A percentile compares a stretch with the other conserved stretches of the same genome.
Conservation (phyloP, 2,888 invertebrate genomes). For the Onthophagus sagittarius region DNA sequence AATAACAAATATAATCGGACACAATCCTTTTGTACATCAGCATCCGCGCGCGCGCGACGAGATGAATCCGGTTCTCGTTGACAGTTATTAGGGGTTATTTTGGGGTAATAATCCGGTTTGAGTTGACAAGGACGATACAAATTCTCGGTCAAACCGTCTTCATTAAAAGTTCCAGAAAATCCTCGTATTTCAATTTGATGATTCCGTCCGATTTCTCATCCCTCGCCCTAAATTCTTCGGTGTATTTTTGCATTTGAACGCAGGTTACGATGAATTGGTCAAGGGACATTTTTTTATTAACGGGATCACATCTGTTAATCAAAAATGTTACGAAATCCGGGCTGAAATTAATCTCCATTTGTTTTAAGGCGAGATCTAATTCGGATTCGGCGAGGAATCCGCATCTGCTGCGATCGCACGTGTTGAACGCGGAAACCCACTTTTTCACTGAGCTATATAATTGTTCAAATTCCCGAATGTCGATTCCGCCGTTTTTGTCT, state of each 20-base stretch:
- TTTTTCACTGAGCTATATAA: conserved; percentile 85
- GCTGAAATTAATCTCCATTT: conserved; percentile 74
- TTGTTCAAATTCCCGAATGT: conserved; percentile 78
- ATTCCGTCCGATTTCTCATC: conserved; percentile 41
- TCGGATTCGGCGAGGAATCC: conserved; percentile 80
- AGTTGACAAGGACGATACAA: not conserved
- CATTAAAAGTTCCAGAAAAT: conserved; percentile 51
- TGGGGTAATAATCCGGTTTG: not conserved
- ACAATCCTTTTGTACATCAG: not conserved
- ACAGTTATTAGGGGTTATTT: not conserved
- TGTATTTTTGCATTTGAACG: conserved; percentile 45
- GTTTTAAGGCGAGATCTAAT: conserved; percentile 56
- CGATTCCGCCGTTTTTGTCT: conserved; percentile 77
- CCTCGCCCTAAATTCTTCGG: conserved; percentile 43
- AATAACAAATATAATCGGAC: not conserved
- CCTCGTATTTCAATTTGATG: conserved; percentile 44
- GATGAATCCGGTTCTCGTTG: not conserved
- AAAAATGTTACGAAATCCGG: conserved; percentile 74
- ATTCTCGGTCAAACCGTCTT: conserved; percentile 16
- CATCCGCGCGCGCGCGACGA: not conserved
- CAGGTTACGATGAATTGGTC: conserved; percentile 45
- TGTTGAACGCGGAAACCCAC: conserved; percentile 81
- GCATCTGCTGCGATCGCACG: conserved; percentile 79
- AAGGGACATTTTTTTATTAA: conserved; percentile 51
- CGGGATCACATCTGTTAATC: conserved; percentile 65